A percentile compares a stretch with the other conserved stretches of the same genome.
Conservation (phyloP, 2,888 invertebrate species). For the Mesoligia furuncula region DNA sequence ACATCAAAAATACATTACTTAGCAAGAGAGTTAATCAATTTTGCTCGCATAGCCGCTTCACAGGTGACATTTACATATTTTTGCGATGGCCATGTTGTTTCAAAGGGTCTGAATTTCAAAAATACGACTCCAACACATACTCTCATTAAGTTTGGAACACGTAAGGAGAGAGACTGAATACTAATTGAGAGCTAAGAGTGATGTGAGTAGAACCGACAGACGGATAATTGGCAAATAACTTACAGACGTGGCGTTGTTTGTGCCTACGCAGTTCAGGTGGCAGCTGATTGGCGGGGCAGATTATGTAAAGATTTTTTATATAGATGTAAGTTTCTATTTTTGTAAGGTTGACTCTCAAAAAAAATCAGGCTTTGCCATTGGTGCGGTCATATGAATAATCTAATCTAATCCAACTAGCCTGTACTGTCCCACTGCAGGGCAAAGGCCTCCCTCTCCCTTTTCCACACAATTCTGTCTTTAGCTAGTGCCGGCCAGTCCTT, state of each 20-base stretch:
- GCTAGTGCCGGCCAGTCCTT: too few relatives aligned
- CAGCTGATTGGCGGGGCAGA: slow-evolving; percentile 10
- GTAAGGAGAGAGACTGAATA: slow-evolving; percentile 87
- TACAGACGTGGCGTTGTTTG: slow-evolving; percentile 29
- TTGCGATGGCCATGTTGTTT: slow-evolving; percentile 82
- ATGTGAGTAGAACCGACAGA: slow-evolving; percentile 72
- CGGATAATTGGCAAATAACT: slow-evolving; percentile 63
- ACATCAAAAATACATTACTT: slow-evolving; percentile 67
- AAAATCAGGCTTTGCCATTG: not conserved
- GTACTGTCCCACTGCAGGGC: too few relatives aligned
- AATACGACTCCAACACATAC: slow-evolving; percentile 83
- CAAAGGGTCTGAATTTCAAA: slow-evolving; percentile 88
- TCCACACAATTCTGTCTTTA: too few relatives aligned
- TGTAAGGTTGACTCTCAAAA: not conserved
- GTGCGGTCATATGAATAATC: not conserved
- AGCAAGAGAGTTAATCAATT: slow-evolving; percentile 72
- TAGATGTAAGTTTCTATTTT: not conserved
- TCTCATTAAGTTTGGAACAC: slow-evolving; percentile 89
- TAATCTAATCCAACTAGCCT: too few relatives aligned
- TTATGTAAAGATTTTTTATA: not conserved
- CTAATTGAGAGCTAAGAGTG: slow-evolving; percentile 83
- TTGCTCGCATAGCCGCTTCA: slow-evolving; percentile 73
- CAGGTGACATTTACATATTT: slow-evolving; percentile 86
- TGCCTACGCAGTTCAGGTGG: slow-evolving; percentile 38
- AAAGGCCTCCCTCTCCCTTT: too few relatives aligned